Conservation (phyloP, 2,113 vertebrate species). For the Glaucidium brasilianum region DNA sequence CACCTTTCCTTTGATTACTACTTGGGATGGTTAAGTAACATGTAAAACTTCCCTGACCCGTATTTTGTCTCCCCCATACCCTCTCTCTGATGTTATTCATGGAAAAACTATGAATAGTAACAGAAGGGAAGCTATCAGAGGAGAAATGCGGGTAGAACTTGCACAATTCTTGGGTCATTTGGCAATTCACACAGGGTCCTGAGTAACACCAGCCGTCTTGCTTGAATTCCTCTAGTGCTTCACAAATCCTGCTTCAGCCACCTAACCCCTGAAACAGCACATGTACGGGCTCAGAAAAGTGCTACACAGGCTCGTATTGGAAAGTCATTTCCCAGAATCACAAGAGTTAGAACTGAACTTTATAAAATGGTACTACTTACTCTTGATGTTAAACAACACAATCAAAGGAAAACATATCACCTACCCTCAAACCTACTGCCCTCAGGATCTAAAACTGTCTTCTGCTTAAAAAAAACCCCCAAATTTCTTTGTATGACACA, state of each 20-base stretch:
- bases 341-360: background rate
- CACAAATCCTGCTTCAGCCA: background rate
- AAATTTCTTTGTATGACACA: background rate
- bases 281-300: background rate
- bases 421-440: background rate
- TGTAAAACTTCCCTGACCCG: background rate
- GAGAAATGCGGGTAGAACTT: background rate
- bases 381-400: background rate
- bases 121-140: background rate
- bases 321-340: background rate
- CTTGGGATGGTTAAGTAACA: background rate
- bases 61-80: background rate
- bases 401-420: background rate
- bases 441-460: background rate
- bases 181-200: background rate
- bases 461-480: background rate
- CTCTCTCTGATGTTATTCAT: background rate
- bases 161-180: background rate
- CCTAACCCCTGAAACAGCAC: background rate
- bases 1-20: background rate
- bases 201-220: background rate
- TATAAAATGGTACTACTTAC: background rate
- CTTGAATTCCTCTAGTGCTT: background rate
- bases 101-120: background rate
- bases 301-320: background rate